Evolutionary conservation across 2,888 invertebrate genomes (phyloP).

Genomic region (Acanthococcus lagerstroemiae): DNA sequence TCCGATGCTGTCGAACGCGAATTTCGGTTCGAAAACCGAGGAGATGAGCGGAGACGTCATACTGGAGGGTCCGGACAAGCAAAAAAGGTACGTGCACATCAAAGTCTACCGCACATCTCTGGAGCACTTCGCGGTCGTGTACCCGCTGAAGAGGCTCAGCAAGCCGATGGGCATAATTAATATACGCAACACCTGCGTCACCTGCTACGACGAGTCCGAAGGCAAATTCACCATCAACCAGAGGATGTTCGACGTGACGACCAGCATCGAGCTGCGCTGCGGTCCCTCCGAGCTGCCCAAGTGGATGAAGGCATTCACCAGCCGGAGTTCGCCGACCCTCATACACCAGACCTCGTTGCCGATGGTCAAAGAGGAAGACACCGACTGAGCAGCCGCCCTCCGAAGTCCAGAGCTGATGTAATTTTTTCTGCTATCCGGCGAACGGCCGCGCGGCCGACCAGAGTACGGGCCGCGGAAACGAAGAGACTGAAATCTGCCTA

Average conservation of each 20-base stretch:
- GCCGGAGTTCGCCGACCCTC: constrained; percentile 45
- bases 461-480: too few species aligned
- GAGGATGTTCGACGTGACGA: constrained; percentile 53
- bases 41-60: constrained; percentile 54
- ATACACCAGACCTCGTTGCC: constrained; percentile 47
- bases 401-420: too few species aligned
- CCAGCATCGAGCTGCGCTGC: constrained; percentile 48
- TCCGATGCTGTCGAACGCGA: constrained; percentile 1
- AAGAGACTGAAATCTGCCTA: too few species aligned
- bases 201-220: constrained; percentile 19
- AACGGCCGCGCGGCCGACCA: too few species aligned
- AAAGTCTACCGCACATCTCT: constrained; percentile 54
- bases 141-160: constrained; percentile 53
- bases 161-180: constrained; percentile 54
- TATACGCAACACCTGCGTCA: constrained; percentile 44
- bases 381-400: too few species aligned
- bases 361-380: constrained; percentile 52
- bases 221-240: constrained; percentile 50
- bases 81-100: constrained; percentile 50
- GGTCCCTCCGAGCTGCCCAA: constrained; percentile 51
- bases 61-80: constrained; percentile 49
- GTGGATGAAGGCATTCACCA: constrained; percentile 52
- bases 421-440: too few species aligned
- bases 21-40: constrained; percentile 41
- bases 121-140: constrained; percentile 56